phyloP scores from a whole-genome alignment of 1,140 invertebrate species.

The Cryptotermes secundus region DNA sequence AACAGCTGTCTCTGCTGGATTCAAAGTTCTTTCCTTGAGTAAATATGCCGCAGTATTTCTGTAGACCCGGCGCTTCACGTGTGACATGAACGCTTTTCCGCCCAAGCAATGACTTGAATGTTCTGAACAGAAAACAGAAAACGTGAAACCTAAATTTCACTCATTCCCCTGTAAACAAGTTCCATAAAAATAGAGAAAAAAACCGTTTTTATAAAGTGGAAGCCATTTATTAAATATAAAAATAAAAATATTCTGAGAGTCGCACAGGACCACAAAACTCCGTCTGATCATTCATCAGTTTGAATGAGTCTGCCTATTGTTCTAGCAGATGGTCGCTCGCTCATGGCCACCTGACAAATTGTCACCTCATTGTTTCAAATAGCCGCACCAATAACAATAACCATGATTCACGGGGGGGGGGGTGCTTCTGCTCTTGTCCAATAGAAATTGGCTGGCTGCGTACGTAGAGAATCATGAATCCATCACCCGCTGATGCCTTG shows the following conservation, averaged over 20 bases:
- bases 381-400: constrained; percentile 13
- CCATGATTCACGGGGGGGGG: constrained; percentile 11
- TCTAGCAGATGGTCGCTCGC: neutral
- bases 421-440: neutral
- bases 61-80: too few relatives aligned
- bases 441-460: constrained; percentile 11
- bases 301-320: neutral
- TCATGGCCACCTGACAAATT: constrained; percentile 15
- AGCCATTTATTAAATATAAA: constrained; percentile 3
- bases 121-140: neutral
- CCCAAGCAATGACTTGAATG: neutral
- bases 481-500: neutral
- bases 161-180: neutral
- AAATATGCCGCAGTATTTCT: too few relatives aligned
- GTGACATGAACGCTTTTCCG: neutral
- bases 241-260: neutral
- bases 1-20: too few relatives aligned
- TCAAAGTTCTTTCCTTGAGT: too few relatives aligned
- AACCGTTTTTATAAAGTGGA: neutral
- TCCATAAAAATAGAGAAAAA: neutral
- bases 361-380: constrained; percentile 19
- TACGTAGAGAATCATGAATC: neutral
- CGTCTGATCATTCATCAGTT: neutral
- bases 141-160: neutral
- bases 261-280: neutral